Base-by-base conservation (phyloP, 2,113 vertebrate genomes). In the Corythaeola cristata region DNA sequence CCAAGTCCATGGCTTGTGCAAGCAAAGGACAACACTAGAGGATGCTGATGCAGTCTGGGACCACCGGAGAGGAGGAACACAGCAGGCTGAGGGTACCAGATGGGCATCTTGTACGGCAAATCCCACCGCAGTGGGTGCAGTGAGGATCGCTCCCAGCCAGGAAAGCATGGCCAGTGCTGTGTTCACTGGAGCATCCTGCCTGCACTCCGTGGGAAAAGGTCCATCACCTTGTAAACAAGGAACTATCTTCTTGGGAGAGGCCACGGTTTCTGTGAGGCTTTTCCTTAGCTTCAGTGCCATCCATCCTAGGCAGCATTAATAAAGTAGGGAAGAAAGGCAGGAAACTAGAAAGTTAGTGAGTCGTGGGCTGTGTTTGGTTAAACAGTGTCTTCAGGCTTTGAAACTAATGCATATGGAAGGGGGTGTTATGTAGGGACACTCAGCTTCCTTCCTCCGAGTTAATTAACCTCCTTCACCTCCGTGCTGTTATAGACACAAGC, bases 381-480 rank as follows among this genome's bases (percentile, higher is more conserved):
- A 97, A 96, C 85, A 93, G 60, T 83, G 56, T 85, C 86, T 92
- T 88, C 94, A 92, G 85, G 85, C 96, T 97, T 91, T 88, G 26
- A 67, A 92, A 94, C 80, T 79, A 96, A 97, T 96, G 87, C 86
- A 87, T 90, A 90, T 63, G 91, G 96, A 97, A 97, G 95, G 93
- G 80, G 92, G 53, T 96, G 71, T 96, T 91, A 96, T 85, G 78
- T 80, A 89, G 95, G 93, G 96, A 90, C 87, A 97, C 52, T 39
- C 96, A 85, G 96, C 94, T 97, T 96, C 92, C 94, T 94, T 96
- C 90, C 97, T 98, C 95, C 3, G 50, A 97, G 96, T 97, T 98
- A 98, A 98, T 98, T 98, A 98, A 98, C 97, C 98, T 98, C 96
- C 81, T 77, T 97, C 96, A 98, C 97, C 96, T 89, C 92, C 89